Conservation (phyloP, 2,113 vertebrate species). For the Platanista minor region DNA sequence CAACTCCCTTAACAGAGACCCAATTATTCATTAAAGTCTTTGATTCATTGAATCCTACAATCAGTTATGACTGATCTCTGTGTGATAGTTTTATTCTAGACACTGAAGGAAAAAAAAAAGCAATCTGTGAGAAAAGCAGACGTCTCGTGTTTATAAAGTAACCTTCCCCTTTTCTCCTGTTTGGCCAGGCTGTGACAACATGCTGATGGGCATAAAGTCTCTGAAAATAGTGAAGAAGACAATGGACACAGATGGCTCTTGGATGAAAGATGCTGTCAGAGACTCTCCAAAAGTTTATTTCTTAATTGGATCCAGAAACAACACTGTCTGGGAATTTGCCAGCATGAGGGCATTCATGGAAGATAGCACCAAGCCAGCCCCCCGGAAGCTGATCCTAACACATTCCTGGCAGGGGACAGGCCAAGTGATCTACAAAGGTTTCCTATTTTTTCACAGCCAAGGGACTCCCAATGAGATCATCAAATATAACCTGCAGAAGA, state of each 20-base stretch:
- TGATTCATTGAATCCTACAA: background rate
- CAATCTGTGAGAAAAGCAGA: background rate
- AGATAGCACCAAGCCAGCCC: constrained; percentile 69
- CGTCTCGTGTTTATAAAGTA: background rate
- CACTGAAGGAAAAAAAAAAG: background rate
- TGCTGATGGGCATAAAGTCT: constrained; percentile 88
- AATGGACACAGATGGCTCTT: constrained; percentile 84
- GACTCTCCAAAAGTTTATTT: constrained; percentile 89
- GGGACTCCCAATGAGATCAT: constrained; percentile 90
- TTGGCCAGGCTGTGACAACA: constrained; percentile 86
- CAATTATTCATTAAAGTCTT: constrained; percentile 3
- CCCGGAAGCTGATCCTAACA: constrained; percentile 82
- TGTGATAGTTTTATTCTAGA: constrained; percentile 18
- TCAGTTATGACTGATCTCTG: background rate
- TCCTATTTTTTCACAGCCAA: constrained; percentile 90
- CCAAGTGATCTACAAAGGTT: constrained; percentile 86
- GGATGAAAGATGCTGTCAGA: constrained; percentile 90
- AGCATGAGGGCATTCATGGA: constrained; percentile 87
- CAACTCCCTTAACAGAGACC: background rate
- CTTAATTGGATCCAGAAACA: constrained; percentile 86
- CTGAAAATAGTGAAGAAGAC: constrained; percentile 92
- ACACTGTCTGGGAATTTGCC: constrained; percentile 85
- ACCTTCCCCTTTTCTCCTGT: constrained; percentile 41
- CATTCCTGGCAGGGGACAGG: constrained; percentile 92
- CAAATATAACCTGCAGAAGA: constrained; percentile 89